A percentile compares a stretch with the other conserved stretches of the same genome.
Evolutionary conservation across 2,888 invertebrate genomes (phyloP).

Genomic region (Lymantria dispar): DNA sequence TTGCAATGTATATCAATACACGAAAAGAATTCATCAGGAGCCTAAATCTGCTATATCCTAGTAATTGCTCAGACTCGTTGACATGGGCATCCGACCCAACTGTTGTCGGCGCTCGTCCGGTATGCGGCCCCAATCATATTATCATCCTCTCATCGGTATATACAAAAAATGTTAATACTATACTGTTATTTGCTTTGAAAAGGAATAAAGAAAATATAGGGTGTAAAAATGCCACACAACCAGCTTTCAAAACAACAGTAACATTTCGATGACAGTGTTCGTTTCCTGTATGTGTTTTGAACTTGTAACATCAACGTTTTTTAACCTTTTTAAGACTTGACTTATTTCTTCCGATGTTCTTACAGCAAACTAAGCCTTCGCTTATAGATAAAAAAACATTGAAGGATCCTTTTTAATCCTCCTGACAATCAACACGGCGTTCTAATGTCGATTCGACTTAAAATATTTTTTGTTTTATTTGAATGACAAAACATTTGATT

Average conservation of each 20-base stretch:
- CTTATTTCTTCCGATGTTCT: slow-evolving; percentile 56
- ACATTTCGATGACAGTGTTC: slow-evolving; percentile 34
- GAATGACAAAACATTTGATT: no score
- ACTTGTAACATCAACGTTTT: slow-evolving; percentile 46
- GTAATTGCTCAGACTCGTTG: slow-evolving; percentile 33
- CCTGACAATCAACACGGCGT: slow-evolving; percentile 7
- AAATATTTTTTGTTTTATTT: no score
- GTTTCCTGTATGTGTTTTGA: slow-evolving; percentile 36
- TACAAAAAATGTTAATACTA: slow-evolving; percentile 25
- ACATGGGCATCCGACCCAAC: slow-evolving; percentile 5
- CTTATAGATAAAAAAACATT: slow-evolving; percentile 23
- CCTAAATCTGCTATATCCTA: slow-evolving; percentile 45
- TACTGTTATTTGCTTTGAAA: slow-evolving; percentile 41
- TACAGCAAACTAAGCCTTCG: slow-evolving; percentile 26
- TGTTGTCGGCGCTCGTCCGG: slow-evolving; percentile 15
- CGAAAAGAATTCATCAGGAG: slow-evolving; percentile 38
- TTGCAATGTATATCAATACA: slow-evolving; percentile 24
- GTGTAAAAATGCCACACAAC: slow-evolving; percentile 17
- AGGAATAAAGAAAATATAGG: slow-evolving; percentile 13
- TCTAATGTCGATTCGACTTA: no score
- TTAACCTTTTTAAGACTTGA: slow-evolving; percentile 39
- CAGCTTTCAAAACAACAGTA: slow-evolving; percentile 20
- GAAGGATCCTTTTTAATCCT: slow-evolving; percentile 33
- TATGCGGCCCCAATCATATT: slow-evolving; percentile 18
- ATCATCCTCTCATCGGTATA: slow-evolving; percentile 22